Base-by-base conservation (phyloP, 1,140 invertebrate genomes). In the Luehdorfia chinensis region DNA sequence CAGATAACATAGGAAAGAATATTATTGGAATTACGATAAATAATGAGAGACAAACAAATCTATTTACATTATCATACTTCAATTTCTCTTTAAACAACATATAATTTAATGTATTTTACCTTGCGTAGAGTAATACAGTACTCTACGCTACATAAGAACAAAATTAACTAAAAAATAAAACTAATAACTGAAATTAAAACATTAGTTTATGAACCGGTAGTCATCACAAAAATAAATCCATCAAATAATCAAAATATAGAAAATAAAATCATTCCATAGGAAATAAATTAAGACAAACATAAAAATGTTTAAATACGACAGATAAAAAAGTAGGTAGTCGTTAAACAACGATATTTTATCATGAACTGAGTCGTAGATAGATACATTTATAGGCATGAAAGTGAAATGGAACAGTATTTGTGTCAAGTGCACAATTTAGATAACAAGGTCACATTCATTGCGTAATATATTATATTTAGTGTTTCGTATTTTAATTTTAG, bases 351-450 rank as follows among this genome's bases (percentile, higher is more conserved):
- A 53, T 39, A 55, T 45, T 49, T 52, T 57, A 57, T 52, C 49
- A 47, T 52, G 55, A 34, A 28, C 36, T 49, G 55, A 52, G 65
- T 47, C 45, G 49, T 55, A 68, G 50, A 44, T 60, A 54, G 61
- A 69, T 66, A 60, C 66, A 59, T 59, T 53, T 56, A 57, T 50
- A 71, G 57, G 72, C 72, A 79, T 79, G 78, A 85, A 83, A 83
- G 81, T 85, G 78, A 84, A 83, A 85, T 84, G 80, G 74, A 78
- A 74, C 78, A 79, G 72, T 79, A 85, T 81, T 81, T 69, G 72
- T 85, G 81, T 85, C 81, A 85, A 85, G 81, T 85, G 76, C 78
- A 83, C 78, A 75, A 81, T 85, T 83, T 83, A 83, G 78, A 85
- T 85, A 83, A 85, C 78, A 80, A 85, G 81, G 81, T 75, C 75